Evolutionary conservation across 2,888 invertebrate genomes (phyloP), one percentile per base, ranked within the genome.

Genomic region (Colletes collaris): DNA sequence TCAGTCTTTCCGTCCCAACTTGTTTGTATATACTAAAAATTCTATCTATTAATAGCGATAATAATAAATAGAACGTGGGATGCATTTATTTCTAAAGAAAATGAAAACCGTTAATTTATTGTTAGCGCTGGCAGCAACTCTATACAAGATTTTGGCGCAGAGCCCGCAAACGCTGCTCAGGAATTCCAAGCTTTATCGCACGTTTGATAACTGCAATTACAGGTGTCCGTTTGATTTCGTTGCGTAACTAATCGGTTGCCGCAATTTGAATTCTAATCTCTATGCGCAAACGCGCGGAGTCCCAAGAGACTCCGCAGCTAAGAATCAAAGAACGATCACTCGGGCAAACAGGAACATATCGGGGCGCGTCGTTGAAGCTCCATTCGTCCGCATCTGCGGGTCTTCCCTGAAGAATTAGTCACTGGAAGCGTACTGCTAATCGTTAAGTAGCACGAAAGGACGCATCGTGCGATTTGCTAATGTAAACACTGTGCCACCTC

Each of bases 341-440:
- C 59, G 37, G 59, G 52, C 49, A 62, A 78, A 56, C 40, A 69
- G 56, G 60, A 58, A 62, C 66, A 66, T 49, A 60, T 46, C 50
- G 52, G 49, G 67, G 68, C 58, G 59, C 56, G 76, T 66, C 62
- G 73, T 71, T 46, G 79, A 83, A 80, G 83, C 82, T 76, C 66
- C 60, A 59, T 53, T 49, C 72, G 68, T 70, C 74, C 65, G 85
- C 86, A 87, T 86, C 78, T 84, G 76, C 52, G 74, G 86, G 87
- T 87, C 88, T 89, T 89, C 88, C 50, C 50, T 56, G 67, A 58
- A 73, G 79, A 79, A 84, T 86, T 84, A 85, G 79, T 82, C 80
- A 79, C 55, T 79, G 70, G 66, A 60, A 66, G 72, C 55, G 19
- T 53, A 8, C 46, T 1, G 50, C 19, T 76, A 73, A 80, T 80